These are phyloP conservation scores for Galerucella calmariensis DNA, from an alignment of 2,888 invertebrate species.

Conservation along the genomic window DNA sequence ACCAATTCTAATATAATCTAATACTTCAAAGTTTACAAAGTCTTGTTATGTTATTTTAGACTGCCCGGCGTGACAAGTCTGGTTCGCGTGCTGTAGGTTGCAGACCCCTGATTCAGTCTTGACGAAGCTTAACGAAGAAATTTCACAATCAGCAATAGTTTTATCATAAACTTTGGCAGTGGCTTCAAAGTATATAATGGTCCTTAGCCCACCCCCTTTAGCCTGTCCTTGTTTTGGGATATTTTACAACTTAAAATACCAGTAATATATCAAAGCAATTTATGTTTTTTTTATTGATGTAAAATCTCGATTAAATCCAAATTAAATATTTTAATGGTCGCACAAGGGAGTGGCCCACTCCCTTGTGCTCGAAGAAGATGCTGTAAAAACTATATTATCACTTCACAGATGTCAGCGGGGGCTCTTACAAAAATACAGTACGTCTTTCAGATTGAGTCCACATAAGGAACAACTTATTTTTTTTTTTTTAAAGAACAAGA, in stretches of 20 bases:
- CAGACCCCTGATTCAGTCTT: no score
- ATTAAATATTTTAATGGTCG: conserved; percentile 60
- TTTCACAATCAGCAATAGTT: no score
- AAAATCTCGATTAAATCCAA: conserved; percentile 63
- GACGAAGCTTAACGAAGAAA: no score
- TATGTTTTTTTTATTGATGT: conserved; percentile 63
- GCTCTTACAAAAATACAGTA: conserved; percentile 58
- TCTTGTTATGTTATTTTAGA: no score
- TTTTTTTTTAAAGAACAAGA: conserved; percentile 8
- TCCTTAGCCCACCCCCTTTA: neutral
- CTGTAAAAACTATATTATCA: conserved; percentile 64
- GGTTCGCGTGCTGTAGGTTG: no score
- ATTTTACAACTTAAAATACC: conserved; percentile 14
- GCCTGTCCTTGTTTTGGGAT: neutral
- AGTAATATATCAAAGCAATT: conserved; percentile 58
- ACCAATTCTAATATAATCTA: no score
- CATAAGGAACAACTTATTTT: conserved; percentile 20
- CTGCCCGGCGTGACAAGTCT: no score
- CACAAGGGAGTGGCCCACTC: conserved; percentile 56
- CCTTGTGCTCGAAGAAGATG: conserved; percentile 53
- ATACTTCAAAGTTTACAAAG: no score
- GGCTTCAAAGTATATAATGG: neutral
- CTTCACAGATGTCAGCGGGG: conserved; percentile 60
- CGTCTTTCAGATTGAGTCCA: conserved; percentile 37
- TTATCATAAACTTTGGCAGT: no score